Base-by-base conservation (phyloP, 2,113 vertebrate genomes). In the Zosterops borbonicus region DNA sequence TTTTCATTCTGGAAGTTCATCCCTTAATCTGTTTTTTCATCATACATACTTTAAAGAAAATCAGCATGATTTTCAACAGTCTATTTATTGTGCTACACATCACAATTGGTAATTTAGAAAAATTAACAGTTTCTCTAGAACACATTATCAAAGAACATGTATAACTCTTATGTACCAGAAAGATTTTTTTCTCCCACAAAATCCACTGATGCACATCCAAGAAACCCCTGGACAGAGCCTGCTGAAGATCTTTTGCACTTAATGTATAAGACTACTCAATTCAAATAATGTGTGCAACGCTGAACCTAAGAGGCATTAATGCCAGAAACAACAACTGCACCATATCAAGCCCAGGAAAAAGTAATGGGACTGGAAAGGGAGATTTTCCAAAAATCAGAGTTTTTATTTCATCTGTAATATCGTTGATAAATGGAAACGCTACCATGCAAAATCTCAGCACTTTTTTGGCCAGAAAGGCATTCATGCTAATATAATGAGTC, bases 281-380 rank as follows among this genome's bases (percentile, higher is more conserved):
- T 94, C 94, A 90, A 96, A 92, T 92, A 97, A 96, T 18, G 67
- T 91, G 88, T 85, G 55, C 85, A 81, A 82, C 2, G 27, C 60
- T 92, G 92, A 96, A 96, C 79, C 83, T 78, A 96, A 94, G 85
- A 95, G 89, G 52, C 68, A 67, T 65, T 90, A 93, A 92, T 96
- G 95, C 97, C 97, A 97, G 89, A 94, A 97, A 97, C 50, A 98
- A 97, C 95, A 97, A 97, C 89, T 97, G 96, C 58, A 92, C 56
- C 95, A 78, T 65, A 97, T 97, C 88, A 95, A 96, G 74, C 83
- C 76, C 94, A 95, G 75, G 89, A 96, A 95, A 75, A 96, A 89
- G 87, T 93, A 96, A 63, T 95, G 85, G 90, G 53, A 96, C 87
- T 90, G 95, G 91, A 97, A 96, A 95, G 93, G 94, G 90, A 91